Evolutionary conservation across 2,113 vertebrate species (phyloP).

Genomic region (Sorex fumeus): DNA sequence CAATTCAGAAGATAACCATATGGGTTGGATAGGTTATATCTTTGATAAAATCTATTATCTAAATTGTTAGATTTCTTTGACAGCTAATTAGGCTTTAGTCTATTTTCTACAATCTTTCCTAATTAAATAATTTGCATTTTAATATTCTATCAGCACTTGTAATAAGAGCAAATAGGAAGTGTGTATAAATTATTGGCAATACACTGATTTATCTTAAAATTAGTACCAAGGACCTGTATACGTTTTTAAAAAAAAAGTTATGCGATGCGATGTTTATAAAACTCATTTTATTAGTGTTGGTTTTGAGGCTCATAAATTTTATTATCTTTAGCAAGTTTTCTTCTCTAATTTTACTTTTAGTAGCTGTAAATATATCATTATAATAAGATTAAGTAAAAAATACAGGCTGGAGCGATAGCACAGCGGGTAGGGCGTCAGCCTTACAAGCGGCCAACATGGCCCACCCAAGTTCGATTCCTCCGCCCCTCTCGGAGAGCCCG

Average conservation of each 20-base stretch:
- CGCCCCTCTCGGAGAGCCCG: no score
- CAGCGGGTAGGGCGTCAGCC: no score
- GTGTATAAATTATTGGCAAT: conserved; percentile 32
- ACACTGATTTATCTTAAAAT: neutral
- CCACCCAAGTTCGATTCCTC: no score
- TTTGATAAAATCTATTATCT: conserved; percentile 44
- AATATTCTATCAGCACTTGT: conserved; percentile 36
- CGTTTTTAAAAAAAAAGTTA: conserved; percentile 22
- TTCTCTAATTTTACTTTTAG: neutral
- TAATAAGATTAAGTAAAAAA: conserved; percentile 35
- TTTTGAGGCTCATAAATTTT: conserved; percentile 44
- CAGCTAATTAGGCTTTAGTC: conserved; percentile 17
- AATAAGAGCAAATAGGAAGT: neutral
- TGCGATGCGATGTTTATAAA: conserved; percentile 49
- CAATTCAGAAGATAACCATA: neutral
- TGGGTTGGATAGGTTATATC: neutral
- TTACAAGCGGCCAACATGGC: no score
- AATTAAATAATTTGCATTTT: conserved; percentile 60
- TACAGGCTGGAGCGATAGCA: no score
- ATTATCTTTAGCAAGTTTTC: conserved; percentile 26
- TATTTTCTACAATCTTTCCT: conserved; percentile 43
- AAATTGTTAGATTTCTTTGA: conserved; percentile 52
- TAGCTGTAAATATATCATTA: conserved; percentile 1
- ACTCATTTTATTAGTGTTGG: conserved; percentile 57
- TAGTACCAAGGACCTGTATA: conserved; percentile 31